These are phyloP conservation scores for Sylvilagus bachmani DNA, from an alignment of 2,113 vertebrate species.

Conservation along the genomic window DNA sequence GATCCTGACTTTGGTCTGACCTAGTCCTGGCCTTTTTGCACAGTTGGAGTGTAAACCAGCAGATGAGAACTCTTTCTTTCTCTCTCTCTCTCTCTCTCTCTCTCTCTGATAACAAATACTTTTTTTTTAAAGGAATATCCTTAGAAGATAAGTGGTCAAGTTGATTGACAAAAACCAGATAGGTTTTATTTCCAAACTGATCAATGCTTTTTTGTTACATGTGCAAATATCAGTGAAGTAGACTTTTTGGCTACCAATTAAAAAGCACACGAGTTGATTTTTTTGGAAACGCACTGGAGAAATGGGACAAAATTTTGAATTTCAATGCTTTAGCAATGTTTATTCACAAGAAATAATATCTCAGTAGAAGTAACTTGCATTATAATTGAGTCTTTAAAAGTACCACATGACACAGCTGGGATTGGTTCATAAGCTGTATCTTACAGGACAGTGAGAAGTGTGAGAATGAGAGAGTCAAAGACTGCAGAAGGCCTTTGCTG, in stretches of 20 bases:
- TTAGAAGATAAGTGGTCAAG: background rate
- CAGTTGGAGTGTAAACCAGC: too few species aligned
- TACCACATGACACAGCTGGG: background rate
- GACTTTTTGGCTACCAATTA: background rate
- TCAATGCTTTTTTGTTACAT: background rate
- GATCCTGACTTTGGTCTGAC: too few species aligned
- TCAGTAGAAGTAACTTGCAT: background rate
- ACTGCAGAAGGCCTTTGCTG: background rate
- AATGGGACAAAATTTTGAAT: constrained; percentile 25
- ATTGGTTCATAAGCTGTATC: background rate
- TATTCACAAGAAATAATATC: background rate
- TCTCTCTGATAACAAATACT: too few species aligned
- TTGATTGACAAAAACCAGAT: background rate
- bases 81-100: too few species aligned
- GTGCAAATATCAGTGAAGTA: background rate
- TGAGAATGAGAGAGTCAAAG: background rate
- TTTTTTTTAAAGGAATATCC: background rate
- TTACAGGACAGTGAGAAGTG: background rate
- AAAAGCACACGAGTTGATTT: background rate
- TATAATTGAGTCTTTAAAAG: background rate
- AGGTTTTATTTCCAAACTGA: background rate
- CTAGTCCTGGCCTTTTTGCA: too few species aligned
- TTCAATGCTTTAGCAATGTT: background rate
- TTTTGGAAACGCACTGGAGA: background rate
- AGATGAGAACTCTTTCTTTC: too few species aligned